Conservation (phyloP, 2,797 vertebrate genomes). For the Darevskia nairensis region DNA sequence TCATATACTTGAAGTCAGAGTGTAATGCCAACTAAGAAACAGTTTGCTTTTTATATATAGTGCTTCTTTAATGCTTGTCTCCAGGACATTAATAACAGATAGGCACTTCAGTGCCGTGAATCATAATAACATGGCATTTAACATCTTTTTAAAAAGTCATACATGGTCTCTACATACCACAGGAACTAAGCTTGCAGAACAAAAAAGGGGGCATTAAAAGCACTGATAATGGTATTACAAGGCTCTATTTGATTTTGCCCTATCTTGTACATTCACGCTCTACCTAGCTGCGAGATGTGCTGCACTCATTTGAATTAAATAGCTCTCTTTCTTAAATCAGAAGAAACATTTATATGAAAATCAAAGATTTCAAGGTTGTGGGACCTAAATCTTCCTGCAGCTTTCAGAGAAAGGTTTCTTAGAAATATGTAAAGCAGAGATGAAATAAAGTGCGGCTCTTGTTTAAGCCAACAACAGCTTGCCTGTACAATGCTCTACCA, state of each 20-base stretch:
- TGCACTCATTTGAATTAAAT: constrained; percentile 57
- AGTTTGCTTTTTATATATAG: constrained; percentile 40
- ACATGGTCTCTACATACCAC: neutral
- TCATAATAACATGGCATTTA: constrained; percentile 75
- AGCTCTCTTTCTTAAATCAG: constrained; percentile 60
- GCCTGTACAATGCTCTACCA: neutral
- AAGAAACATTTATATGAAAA: constrained; percentile 61
- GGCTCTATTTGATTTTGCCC: constrained; percentile 63
- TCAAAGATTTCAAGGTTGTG: constrained; percentile 60
- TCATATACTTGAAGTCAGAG: constrained; percentile 53
- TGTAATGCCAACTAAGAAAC: constrained; percentile 54
- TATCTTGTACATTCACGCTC: constrained; percentile 59
- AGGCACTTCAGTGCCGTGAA: constrained; percentile 65
- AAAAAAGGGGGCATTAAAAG: constrained; percentile 58
- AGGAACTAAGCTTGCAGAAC: constrained; percentile 54
- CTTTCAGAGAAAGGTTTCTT: constrained; percentile 45
- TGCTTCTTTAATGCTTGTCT: constrained; percentile 59
- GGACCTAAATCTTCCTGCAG: constrained; percentile 53
- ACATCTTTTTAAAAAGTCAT: constrained; percentile 36
- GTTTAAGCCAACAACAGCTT: constrained; percentile 39
- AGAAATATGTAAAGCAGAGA: constrained; percentile 56
- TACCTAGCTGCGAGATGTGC: constrained; percentile 51
- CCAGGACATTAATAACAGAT: constrained; percentile 67
- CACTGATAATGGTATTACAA: constrained; percentile 64
- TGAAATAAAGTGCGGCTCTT: constrained; percentile 9